Conservation (phyloP, 2,113 vertebrate genomes). For the Daphoenositta chrysoptera region DNA sequence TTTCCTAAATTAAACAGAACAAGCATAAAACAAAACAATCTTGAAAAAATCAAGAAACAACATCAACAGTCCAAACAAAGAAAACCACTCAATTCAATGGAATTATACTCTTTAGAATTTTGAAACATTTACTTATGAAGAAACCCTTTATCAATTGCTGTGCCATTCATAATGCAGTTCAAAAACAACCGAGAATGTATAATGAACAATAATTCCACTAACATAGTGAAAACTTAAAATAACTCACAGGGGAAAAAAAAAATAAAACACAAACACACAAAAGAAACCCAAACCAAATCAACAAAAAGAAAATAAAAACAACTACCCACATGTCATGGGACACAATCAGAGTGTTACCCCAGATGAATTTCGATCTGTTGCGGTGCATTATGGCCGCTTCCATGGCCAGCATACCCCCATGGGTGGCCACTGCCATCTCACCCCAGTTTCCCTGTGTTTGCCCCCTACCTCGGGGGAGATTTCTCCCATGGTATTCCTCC, state of each 20-base stretch:
- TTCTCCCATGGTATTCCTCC: too few relatives aligned
- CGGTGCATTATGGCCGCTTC: too few relatives aligned
- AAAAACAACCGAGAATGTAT: neutral
- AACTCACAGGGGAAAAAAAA: neutral
- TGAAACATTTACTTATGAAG: neutral
- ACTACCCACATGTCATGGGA: accelerated
- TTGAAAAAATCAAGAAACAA: neutral
- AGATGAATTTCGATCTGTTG: neutral
- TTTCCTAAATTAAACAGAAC: neutral
- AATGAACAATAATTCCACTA: neutral
- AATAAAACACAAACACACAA: neutral
- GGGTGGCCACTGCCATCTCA: too few relatives aligned
- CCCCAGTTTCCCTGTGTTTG: too few relatives aligned
- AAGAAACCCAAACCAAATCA: neutral
- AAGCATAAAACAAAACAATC: neutral
- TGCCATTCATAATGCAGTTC: neutral
- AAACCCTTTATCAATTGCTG: neutral
- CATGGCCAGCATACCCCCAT: too few relatives aligned
- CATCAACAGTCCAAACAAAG: neutral
- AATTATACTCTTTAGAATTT: neutral
- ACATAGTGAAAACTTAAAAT: neutral
- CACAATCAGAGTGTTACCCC: neutral
- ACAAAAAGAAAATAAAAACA: neutral
- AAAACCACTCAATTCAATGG: neutral
- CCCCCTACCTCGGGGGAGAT: too few relatives aligned